phyloP scores from a whole-genome alignment of 2,888 invertebrate species.

The Caradrina kadenii region DNA sequence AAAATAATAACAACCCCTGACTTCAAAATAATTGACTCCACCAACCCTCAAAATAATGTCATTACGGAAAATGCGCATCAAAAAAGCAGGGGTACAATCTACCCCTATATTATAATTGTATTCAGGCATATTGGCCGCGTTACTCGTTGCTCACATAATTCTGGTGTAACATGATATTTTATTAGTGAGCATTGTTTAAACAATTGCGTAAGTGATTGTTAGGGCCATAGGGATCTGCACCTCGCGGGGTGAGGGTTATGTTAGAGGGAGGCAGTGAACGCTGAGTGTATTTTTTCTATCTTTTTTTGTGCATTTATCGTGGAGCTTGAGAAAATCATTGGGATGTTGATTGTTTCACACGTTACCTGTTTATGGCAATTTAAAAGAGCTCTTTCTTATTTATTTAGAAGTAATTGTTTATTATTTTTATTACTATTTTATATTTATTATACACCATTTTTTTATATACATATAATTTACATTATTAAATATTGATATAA shows the following conservation, averaged over 20 bases:
- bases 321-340: constrained; percentile 33
- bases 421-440: not conserved
- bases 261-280: constrained; percentile 55
- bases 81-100: constrained; percentile 61
- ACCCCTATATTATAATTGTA: constrained; percentile 66
- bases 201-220: constrained; percentile 90
- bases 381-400: no score
- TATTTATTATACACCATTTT: no score
- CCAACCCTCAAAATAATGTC: constrained; percentile 61
- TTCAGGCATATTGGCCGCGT: constrained; percentile 77
- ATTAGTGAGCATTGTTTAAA: constrained; percentile 88
- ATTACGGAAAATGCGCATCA: constrained; percentile 67
- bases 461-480: no score
- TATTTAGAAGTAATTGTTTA: no score
- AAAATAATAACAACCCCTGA: constrained; percentile 47
- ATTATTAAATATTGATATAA: no score
- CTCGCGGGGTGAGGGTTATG: constrained; percentile 71
- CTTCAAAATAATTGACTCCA: constrained; percentile 63
- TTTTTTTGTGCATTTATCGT: constrained; percentile 17
- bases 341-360: not conserved
- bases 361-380: not conserved
- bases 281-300: not conserved
- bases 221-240: constrained; percentile 77
- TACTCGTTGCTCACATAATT: constrained; percentile 82
- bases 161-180: constrained; percentile 86